These are phyloP conservation scores for Palythoa heliodiscus DNA, from an alignment of 92 coral and sea anemone genomes.

Conservation along the genomic window DNA sequence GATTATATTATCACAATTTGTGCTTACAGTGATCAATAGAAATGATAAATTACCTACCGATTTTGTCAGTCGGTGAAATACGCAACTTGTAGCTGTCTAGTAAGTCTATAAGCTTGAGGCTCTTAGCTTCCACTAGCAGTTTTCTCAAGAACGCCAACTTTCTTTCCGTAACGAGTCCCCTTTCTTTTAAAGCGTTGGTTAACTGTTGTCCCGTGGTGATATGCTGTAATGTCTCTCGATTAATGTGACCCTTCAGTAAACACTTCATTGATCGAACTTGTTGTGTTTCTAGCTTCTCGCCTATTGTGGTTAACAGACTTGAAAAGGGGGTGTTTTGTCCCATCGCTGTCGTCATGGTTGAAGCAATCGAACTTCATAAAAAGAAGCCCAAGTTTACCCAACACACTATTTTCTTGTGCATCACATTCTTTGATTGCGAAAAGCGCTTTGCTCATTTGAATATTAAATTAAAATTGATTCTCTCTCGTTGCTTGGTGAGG, in stretches of 20 bases:
- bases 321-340: slow-evolving; percentile 49
- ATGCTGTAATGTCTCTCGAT: slow-evolving; percentile 78
- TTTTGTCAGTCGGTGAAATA: slow-evolving; percentile 48
- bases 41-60: slow-evolving; percentile 59
- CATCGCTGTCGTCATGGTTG: slow-evolving; percentile 9
- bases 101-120: slow-evolving; percentile 70
- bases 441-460: background rate
- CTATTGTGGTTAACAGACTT: slow-evolving; percentile 65
- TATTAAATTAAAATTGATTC: slow-evolving; percentile 3
- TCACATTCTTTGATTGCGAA: slow-evolving; percentile 2
- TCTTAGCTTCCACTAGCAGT: slow-evolving; percentile 83
- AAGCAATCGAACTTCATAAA: background rate
- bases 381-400: background rate
- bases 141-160: slow-evolving; percentile 88
- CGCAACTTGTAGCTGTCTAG: slow-evolving; percentile 81
- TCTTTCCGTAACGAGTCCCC: slow-evolving; percentile 86
- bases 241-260: slow-evolving; percentile 89
- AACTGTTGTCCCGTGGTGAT: slow-evolving; percentile 83
- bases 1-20: background rate
- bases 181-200: slow-evolving; percentile 62
- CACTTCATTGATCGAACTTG: slow-evolving; percentile 76
- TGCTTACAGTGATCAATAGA: background rate
- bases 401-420: background rate
- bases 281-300: slow-evolving; percentile 64
- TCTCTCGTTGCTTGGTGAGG: slow-evolving; percentile 22